These are phyloP conservation scores for Graptemys geographica DNA, from an alignment of 2,797 vertebrate species.

Conservation along the genomic window DNA sequence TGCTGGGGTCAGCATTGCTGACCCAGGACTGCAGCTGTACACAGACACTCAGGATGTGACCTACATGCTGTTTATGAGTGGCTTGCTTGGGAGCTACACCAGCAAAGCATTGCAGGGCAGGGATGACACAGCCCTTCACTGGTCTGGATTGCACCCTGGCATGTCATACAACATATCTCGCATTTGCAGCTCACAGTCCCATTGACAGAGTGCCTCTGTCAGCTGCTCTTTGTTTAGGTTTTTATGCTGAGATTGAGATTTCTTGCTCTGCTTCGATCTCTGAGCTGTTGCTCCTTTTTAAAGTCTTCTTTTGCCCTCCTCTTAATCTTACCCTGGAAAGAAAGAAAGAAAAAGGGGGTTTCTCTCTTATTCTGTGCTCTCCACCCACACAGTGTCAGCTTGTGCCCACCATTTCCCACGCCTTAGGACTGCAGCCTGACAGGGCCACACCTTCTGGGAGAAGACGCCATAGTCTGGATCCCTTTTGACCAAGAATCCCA, in stretches of 20 bases:
- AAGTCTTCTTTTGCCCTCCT: background rate
- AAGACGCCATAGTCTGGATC: too few relatives aligned
- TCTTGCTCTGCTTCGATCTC: background rate
- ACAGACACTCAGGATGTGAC: too few relatives aligned
- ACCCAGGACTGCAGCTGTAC: too few relatives aligned
- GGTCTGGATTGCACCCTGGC: too few relatives aligned
- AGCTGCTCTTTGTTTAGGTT: background rate
- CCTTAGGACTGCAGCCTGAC: too few relatives aligned
- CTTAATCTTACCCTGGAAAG: background rate
- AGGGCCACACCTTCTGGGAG: too few relatives aligned
- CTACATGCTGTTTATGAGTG: too few relatives aligned
- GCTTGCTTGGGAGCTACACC: too few relatives aligned
- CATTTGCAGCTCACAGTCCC: background rate
- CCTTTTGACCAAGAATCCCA: too few relatives aligned
- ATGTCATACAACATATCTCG: background rate
- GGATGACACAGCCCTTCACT: too few relatives aligned
- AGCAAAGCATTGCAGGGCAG: too few relatives aligned
- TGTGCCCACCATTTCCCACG: background rate
- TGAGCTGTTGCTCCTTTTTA: fast-evolving
- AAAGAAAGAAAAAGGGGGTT: background rate
- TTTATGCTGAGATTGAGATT: background rate
- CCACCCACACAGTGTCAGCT: background rate
- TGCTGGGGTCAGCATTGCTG: too few relatives aligned
- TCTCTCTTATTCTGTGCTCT: background rate
- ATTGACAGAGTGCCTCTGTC: background rate